phyloP scores from a whole-genome alignment of 2,888 invertebrate species.

The Nudaria mundana region DNA sequence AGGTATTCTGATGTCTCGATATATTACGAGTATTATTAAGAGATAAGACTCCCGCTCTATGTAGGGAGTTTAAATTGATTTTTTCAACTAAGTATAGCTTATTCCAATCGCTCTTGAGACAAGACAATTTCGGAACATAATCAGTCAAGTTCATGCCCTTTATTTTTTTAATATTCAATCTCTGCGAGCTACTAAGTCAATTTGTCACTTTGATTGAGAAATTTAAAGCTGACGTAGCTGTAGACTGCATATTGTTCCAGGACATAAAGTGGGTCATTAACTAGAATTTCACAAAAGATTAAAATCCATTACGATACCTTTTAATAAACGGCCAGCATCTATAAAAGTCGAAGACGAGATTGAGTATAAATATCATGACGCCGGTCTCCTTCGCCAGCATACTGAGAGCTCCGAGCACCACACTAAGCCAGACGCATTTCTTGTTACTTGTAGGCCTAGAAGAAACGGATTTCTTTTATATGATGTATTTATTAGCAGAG shows the following conservation, averaged over 20 bases:
- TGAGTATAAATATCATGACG: slow-evolving; percentile 87
- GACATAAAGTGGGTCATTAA: slow-evolving; percentile 10
- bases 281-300: slow-evolving; percentile 31
- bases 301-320: slow-evolving; percentile 70
- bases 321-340: slow-evolving; percentile 87
- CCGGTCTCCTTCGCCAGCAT: slow-evolving; percentile 95
- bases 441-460: slow-evolving; percentile 67
- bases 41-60: no score
- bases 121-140: slow-evolving; percentile 1
- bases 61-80: no score
- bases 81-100: no score
- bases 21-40: no score
- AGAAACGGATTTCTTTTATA: slow-evolving; percentile 26
- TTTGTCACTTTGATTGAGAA: slow-evolving; percentile 6
- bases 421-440: slow-evolving; percentile 84
- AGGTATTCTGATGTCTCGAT: no score
- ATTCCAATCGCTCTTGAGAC: not conserved
- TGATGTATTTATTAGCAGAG: slow-evolving; percentile 25
- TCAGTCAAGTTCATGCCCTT: not conserved
- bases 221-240: slow-evolving; percentile 2
- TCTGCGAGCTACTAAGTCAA: not conserved
- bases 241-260: slow-evolving; percentile 9
- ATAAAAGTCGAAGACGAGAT: slow-evolving; percentile 89
- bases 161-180: slow-evolving; percentile 1
- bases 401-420: slow-evolving; percentile 86